Conservation (phyloP, 2,113 vertebrate genomes). For the Crotalus viridis region DNA sequence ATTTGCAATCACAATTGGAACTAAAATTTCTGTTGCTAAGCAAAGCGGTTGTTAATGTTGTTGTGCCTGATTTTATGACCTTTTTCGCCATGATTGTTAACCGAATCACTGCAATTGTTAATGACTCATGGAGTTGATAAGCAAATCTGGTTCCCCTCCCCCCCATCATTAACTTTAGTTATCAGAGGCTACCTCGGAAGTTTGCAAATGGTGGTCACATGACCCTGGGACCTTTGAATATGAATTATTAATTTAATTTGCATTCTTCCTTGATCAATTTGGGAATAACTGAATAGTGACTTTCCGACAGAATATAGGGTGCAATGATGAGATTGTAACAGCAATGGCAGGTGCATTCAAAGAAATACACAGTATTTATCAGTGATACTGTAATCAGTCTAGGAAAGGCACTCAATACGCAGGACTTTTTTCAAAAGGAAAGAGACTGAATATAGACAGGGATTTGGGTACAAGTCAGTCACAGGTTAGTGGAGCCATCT, state of each 20-base stretch:
- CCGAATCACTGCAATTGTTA: background rate
- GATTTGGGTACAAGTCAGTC: background rate
- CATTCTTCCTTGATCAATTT: background rate
- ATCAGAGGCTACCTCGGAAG: background rate
- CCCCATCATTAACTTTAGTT: background rate
- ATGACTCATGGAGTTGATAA: background rate
- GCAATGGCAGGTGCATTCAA: background rate
- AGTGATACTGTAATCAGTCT: background rate
- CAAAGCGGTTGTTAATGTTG: background rate
- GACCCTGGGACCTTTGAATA: background rate
- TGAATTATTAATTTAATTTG: background rate
- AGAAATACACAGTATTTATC: background rate
- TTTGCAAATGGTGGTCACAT: background rate
- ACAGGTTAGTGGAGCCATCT: constrained; percentile 13
- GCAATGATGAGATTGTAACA: background rate
- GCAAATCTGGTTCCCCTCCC: background rate
- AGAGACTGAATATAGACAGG: background rate
- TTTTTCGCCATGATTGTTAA: background rate
- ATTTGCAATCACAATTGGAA: background rate
- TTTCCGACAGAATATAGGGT: background rate
- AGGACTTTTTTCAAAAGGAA: background rate
- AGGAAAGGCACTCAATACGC: background rate
- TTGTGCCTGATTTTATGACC: background rate
- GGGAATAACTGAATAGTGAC: background rate
- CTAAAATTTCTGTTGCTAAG: background rate